Evolutionary conservation across 1,140 invertebrate genomes (phyloP).

Genomic region (Pseudomyrmex flavicornis): DNA sequence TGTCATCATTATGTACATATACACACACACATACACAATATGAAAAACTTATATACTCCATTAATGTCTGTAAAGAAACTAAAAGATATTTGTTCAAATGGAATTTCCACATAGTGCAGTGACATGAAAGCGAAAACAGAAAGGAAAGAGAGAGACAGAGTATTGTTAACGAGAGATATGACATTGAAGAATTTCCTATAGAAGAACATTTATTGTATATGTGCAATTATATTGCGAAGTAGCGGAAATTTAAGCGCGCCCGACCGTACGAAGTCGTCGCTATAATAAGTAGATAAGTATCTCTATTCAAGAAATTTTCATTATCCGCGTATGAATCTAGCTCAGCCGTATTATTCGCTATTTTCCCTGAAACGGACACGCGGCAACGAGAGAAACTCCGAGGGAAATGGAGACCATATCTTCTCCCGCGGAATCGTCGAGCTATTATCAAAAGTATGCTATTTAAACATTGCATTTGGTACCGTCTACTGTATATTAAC

Average conservation of each 20-base stretch:
- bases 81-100: conserved; percentile 32
- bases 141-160: background rate
- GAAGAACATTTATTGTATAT: conserved; percentile 52
- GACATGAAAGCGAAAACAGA: conserved; percentile 17
- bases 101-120: conserved; percentile 18
- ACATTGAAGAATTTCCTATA: conserved; percentile 52
- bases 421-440: conserved; percentile 40
- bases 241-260: conserved; percentile 51
- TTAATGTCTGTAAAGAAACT: conserved; percentile 12
- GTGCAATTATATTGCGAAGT: conserved; percentile 43
- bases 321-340: conserved; percentile 56
- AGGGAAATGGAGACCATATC: conserved; percentile 46
- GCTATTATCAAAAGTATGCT: conserved; percentile 52
- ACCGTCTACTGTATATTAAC: conserved; percentile 21
- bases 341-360: conserved; percentile 56
- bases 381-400: conserved; percentile 37
- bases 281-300: conserved; percentile 60
- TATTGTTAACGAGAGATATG: conserved; percentile 42
- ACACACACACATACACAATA: background rate
- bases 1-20: background rate
- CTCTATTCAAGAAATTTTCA: conserved; percentile 60
- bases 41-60: conserved; percentile 31
- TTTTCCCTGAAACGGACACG: conserved; percentile 55
- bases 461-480: conserved; percentile 46
- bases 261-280: conserved; percentile 49